Evolutionary conservation across 1,140 invertebrate genomes (phyloP).

Genomic region (Conus betulinus): DNA sequence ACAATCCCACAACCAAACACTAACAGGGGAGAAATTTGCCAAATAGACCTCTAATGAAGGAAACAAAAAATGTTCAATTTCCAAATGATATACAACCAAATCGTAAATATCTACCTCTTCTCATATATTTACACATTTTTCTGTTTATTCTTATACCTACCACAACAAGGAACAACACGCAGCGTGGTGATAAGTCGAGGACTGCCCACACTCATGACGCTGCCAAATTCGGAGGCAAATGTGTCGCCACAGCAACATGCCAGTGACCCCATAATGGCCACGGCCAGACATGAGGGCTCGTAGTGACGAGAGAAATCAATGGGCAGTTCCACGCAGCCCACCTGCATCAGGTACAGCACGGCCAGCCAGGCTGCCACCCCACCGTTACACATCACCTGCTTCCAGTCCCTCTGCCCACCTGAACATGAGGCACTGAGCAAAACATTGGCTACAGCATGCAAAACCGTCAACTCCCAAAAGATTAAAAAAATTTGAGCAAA

Average conservation of each 20-base stretch:
- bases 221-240: constrained; percentile 92
- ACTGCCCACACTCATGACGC: constrained; percentile 82
- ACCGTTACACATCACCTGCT: constrained; percentile 93
- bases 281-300: constrained; percentile 85
- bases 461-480: too few species aligned
- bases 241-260: constrained; percentile 93
- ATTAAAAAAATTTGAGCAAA: too few species aligned
- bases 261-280: constrained; percentile 87
- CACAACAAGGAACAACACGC: constrained; percentile 82
- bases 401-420: constrained; percentile 92
- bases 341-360: constrained; percentile 88
- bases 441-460: too few species aligned
- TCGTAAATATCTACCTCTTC: too few species aligned
- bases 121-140: not conserved
- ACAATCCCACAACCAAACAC: too few species aligned
- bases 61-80: too few species aligned
- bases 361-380: constrained; percentile 89
- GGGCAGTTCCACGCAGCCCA: constrained; percentile 83
- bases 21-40: too few species aligned
- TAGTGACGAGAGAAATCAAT: constrained; percentile 88
- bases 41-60: too few species aligned
- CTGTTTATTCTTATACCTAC: not conserved
- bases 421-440: not conserved
- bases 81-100: too few species aligned
- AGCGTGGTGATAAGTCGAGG: constrained; percentile 87